These are phyloP conservation scores for Heteractis magnifica DNA, from an alignment of 92 coral and sea anemone genomes.

Conservation along the genomic window DNA sequence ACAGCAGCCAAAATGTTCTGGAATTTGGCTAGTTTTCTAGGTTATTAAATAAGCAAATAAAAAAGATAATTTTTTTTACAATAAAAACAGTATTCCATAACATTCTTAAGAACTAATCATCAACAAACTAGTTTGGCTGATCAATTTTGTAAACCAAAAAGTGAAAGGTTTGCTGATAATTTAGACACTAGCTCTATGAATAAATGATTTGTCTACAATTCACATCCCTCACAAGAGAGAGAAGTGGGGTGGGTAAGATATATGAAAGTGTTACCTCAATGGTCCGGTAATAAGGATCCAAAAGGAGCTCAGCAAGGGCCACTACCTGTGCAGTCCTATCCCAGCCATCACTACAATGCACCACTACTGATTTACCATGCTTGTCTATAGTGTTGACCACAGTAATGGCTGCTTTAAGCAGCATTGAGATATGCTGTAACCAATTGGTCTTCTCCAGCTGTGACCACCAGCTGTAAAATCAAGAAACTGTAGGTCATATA, in stretches of 20 bases:
- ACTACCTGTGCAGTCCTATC: conserved; percentile 96
- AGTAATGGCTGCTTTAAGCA: conserved; percentile 76
- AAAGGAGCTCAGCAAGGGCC: conserved; percentile 85
- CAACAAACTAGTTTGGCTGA: too few relatives aligned
- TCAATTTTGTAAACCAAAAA: too few relatives aligned
- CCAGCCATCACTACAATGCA: conserved; percentile 99
- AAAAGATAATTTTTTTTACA: too few relatives aligned
- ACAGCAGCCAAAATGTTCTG: too few relatives aligned
- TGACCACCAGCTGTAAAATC: conserved; percentile 79
- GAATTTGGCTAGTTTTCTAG: too few relatives aligned
- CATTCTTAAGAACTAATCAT: too few relatives aligned
- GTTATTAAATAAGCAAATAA: too few relatives aligned
- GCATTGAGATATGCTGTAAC: conserved; percentile 84
- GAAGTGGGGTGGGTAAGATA: not conserved
- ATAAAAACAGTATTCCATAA: too few relatives aligned
- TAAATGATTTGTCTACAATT: too few relatives aligned
- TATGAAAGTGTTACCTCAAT: conserved; percentile 65
- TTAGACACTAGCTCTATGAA: too few relatives aligned
- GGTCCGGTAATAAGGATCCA: conserved; percentile 95
- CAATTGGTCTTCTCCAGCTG: conserved; percentile 86
- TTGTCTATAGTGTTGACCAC: conserved; percentile 85
- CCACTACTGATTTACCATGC: conserved; percentile 82
- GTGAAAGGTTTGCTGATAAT: too few relatives aligned
- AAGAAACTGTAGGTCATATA: not conserved
- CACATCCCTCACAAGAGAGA: too few relatives aligned